Evolutionary conservation across 2,113 vertebrate species (phyloP).

Genomic region (Onychorhynchus coronatus): DNA sequence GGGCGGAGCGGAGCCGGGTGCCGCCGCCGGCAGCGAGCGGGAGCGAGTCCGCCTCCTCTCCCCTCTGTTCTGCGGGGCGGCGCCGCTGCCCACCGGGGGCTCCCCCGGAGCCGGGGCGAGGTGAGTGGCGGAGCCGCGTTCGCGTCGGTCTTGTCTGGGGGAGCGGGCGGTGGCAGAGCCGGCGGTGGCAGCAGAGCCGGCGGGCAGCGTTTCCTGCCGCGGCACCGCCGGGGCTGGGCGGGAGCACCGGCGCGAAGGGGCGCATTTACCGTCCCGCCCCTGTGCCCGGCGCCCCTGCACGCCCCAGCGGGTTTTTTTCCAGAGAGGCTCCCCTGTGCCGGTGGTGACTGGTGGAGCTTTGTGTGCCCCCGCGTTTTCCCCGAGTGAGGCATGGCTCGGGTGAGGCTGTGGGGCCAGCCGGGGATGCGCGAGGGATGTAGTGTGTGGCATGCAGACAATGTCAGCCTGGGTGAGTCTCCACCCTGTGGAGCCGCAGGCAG

Average conservation of each 20-base stretch:
- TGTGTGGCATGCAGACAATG: constrained; percentile 26
- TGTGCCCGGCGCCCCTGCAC: not conserved
- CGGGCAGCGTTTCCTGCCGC: not conserved
- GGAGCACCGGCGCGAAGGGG: not conserved
- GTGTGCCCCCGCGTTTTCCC: not conserved
- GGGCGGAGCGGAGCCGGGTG: not conserved
- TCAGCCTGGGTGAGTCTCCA: constrained; percentile 29
- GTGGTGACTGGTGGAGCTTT: not conserved
- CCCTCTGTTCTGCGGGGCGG: not conserved
- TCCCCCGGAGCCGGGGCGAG: not conserved
- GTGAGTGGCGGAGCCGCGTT: not conserved
- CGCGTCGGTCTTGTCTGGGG: not conserved
- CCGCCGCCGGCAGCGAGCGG: not conserved
- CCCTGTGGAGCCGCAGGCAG: constrained; percentile 42
- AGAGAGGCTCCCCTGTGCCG: not conserved
- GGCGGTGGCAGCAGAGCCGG: not conserved
- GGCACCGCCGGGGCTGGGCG: not conserved
- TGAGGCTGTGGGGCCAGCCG: not conserved
- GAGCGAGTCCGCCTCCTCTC: not conserved
- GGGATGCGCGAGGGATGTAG: constrained; percentile 13
- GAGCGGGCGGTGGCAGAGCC: not conserved
- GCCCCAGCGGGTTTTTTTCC: not conserved
- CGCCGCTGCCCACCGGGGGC: not conserved
- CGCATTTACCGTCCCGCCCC: not conserved
- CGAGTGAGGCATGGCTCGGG: not conserved